Evolutionary conservation across 2,888 invertebrate species (phyloP).

Genomic region (Tenodera sinensis): DNA sequence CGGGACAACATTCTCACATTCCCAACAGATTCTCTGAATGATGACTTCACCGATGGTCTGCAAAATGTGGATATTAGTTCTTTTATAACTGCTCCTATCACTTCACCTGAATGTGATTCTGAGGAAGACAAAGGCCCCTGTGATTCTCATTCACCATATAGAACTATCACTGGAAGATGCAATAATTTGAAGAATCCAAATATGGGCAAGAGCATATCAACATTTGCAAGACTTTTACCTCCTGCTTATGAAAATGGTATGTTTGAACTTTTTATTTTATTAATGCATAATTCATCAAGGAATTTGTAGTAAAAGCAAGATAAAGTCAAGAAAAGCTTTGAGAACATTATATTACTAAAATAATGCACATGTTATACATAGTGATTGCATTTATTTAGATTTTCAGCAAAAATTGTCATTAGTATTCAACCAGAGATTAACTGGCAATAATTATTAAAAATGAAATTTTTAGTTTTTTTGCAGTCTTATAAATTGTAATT

Average conservation of each 20-base stretch:
- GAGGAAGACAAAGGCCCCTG: slow-evolving; percentile 68
- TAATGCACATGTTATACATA: too few species aligned
- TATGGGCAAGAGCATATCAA: slow-evolving; percentile 78
- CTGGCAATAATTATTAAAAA: too few species aligned
- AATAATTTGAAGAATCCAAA: slow-evolving; percentile 81
- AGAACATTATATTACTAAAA: too few species aligned
- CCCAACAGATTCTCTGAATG: slow-evolving; percentile 37
- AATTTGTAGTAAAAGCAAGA: too few species aligned
- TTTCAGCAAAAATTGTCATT: too few species aligned
- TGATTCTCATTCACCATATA: slow-evolving; percentile 55
- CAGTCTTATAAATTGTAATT: too few species aligned
- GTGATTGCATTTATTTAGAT: too few species aligned
- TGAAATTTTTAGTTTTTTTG: too few species aligned
- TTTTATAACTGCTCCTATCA: slow-evolving; percentile 59
- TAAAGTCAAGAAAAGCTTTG: too few species aligned
- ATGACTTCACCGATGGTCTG: slow-evolving; percentile 71
- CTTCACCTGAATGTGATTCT: slow-evolving; percentile 64
- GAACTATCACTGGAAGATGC: slow-evolving; percentile 78
- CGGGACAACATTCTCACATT: slow-evolving; percentile 52
- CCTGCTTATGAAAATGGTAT: slow-evolving; percentile 84
- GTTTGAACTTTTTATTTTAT: slow-evolving; percentile 31
- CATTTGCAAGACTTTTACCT: slow-evolving; percentile 78
- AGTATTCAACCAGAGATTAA: too few species aligned
- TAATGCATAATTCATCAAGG: neutral
- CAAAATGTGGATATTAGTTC: slow-evolving; percentile 75